Evolutionary conservation across 2,888 invertebrate species (phyloP).

Genomic region (Frankliniella intonsa): DNA sequence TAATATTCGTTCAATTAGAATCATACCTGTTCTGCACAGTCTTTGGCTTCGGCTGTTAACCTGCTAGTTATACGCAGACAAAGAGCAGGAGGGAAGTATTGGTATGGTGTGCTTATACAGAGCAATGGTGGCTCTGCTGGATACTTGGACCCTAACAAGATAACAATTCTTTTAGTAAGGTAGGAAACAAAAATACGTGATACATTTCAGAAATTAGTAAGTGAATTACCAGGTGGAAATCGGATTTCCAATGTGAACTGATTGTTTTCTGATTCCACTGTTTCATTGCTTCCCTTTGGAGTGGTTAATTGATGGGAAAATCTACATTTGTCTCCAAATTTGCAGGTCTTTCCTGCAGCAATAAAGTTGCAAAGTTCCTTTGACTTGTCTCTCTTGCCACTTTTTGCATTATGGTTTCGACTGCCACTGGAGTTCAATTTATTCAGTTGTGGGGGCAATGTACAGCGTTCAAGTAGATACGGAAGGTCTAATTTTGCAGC

Average conservation of each 20-base stretch:
- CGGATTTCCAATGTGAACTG: conserved; percentile 55
- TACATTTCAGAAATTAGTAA: conserved; percentile 6
- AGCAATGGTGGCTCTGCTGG: conserved; percentile 70
- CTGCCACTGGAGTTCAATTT: conserved; percentile 30
- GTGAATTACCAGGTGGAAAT: conserved; percentile 56
- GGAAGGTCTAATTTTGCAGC: conserved; percentile 57
- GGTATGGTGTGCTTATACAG: conserved; percentile 60
- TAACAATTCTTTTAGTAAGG: conserved; percentile 4
- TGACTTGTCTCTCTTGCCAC: conserved; percentile 46
- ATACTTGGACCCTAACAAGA: conserved; percentile 54
- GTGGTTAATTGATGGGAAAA: conserved; percentile 60
- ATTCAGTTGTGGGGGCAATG: conserved; percentile 4
- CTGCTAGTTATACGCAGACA: conserved; percentile 62
- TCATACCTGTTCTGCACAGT: conserved; percentile 61
- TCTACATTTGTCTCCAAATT: conserved; percentile 68
- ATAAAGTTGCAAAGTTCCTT: conserved; percentile 60
- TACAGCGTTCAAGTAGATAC: conserved; percentile 38
- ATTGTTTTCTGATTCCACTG: conserved; percentile 29
- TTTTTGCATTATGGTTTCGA: conserved; percentile 48
- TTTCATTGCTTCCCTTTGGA: conserved; percentile 28
- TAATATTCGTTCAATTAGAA: background rate
- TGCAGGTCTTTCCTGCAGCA: conserved; percentile 58
- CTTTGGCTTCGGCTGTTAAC: conserved; percentile 63
- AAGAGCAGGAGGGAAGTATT: conserved; percentile 56
- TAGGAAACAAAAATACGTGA: background rate